These are phyloP conservation scores for Dreissena rostriformis DNA, from an alignment of 1,140 invertebrate genomes.

Conservation along the genomic window DNA sequence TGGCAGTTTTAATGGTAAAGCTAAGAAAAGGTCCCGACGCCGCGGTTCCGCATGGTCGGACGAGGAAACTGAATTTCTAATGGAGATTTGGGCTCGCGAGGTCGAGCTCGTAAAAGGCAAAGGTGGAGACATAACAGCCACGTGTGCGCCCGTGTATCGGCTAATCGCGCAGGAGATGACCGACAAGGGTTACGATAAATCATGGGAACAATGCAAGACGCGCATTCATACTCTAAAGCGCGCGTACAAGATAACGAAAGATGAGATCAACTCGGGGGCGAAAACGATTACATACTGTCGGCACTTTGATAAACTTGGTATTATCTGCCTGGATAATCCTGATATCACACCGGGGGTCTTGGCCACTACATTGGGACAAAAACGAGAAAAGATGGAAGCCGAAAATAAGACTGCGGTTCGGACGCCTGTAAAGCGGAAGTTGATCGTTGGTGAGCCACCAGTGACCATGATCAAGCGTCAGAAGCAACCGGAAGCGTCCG, in stretches of 20 bases:
- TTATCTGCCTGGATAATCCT: slow-evolving; percentile 38
- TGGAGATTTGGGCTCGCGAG: slow-evolving; percentile 42
- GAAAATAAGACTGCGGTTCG: neutral
- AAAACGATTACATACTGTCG: slow-evolving; percentile 47
- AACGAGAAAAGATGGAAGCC: slow-evolving; percentile 11
- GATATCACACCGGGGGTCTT: slow-evolving; percentile 33
- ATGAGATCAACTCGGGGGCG: slow-evolving; percentile 24
- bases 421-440: slow-evolving; percentile 35
- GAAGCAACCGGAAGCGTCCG: neutral
- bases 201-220: slow-evolving; percentile 54
- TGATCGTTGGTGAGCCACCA: slow-evolving; percentile 19
- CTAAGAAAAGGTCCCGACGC: slow-evolving; percentile 18
- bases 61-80: slow-evolving; percentile 34
- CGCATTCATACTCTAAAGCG: slow-evolving; percentile 48
- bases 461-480: neutral
- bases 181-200: slow-evolving; percentile 34
- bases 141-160: slow-evolving; percentile 44
- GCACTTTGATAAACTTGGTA: slow-evolving; percentile 51
- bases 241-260: slow-evolving; percentile 55
- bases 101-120: slow-evolving; percentile 26
- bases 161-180: slow-evolving; percentile 33
- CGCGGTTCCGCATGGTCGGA: slow-evolving; percentile 44
- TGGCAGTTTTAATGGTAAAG: too few relatives aligned
- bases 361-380: slow-evolving; percentile 7
- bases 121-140: slow-evolving; percentile 31